Base-by-base conservation (phyloP, 2,888 invertebrate species). In the Acrobasis repandana region DNA sequence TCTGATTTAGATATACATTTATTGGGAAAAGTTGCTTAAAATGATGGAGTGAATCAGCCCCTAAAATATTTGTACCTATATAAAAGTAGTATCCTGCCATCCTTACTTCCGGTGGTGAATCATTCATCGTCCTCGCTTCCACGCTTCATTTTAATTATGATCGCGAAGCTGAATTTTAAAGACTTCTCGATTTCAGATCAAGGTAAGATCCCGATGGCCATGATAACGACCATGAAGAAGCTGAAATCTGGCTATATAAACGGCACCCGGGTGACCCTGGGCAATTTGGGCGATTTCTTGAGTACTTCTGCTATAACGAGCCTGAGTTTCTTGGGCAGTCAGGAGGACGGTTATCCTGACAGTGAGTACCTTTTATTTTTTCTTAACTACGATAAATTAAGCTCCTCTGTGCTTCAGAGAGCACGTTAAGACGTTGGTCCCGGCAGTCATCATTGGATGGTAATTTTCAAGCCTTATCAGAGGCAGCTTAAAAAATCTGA, bases 301-400 rank as follows among this genome's bases (percentile, higher is more conserved):
- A 98, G 96, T 76, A 99, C 99, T 0, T 99, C 99, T 2, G 99
- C 99, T 66, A 97, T 99, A 54, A 98, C 98, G 0, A 98, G 99
- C 87, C 93, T 99, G 70, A 98, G 98, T 85, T 99, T 99, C 82
- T 92, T 99, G 70, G 97, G 97, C 20, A 97, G 97, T 77, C 96
- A 97, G 68, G 98, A 98, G 85, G 97, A 97, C 70, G 98, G 98
- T 33, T 95, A 96, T 82, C 98, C 98, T 10, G 97, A 97, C 76
- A 95, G 96, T 93, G 86, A 94, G 93, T 94, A 60, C 10, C 58
- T 33, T 2, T 14, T 33, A 6, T 11, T 28, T 34, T 57, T 50
- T 33, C 28, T 6, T 28, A 28, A 28, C 28, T 28, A 28, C 8
- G 28, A 6, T 28, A 28, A 28, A 28, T 28, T 0, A 28, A 5